These are phyloP conservation scores for Tenebrio molitor DNA, from an alignment of 1,140 invertebrate species.

Conservation along the genomic window DNA sequence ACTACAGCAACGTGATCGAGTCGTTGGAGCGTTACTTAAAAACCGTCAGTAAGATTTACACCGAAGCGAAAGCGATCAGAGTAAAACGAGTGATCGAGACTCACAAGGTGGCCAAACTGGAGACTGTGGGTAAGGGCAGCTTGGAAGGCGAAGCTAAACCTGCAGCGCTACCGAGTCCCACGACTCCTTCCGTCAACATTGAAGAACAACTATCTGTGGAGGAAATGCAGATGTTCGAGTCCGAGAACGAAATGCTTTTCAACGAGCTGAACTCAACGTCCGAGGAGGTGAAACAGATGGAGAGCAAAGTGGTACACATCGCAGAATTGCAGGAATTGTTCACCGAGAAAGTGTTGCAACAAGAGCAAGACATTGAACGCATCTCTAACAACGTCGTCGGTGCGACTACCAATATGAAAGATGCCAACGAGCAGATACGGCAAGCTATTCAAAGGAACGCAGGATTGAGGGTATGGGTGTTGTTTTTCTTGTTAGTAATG, in stretches of 20 bases:
- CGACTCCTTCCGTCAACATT: slow-evolving; percentile 59
- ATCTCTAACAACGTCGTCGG: slow-evolving; percentile 90
- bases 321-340: slow-evolving; percentile 97
- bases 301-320: slow-evolving; percentile 95
- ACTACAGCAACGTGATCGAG: slow-evolving; percentile 80
- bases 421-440: slow-evolving; percentile 96
- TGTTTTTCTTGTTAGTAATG: slow-evolving; percentile 96
- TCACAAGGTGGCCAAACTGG: slow-evolving; percentile 81
- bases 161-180: slow-evolving; percentile 45
- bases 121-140: slow-evolving; percentile 14
- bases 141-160: slow-evolving; percentile 16
- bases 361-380: slow-evolving; percentile 93
- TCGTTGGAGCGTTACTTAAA: slow-evolving; percentile 87
- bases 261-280: slow-evolving; percentile 88
- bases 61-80: slow-evolving; percentile 88
- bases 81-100: slow-evolving; percentile 87
- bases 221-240: slow-evolving; percentile 92
- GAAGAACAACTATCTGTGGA: slow-evolving; percentile 70
- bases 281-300: slow-evolving; percentile 83
- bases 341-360: slow-evolving; percentile 95
- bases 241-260: slow-evolving; percentile 85
- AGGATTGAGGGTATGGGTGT: slow-evolving; percentile 91
- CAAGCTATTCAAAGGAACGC: slow-evolving; percentile 97
- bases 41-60: slow-evolving; percentile 88
- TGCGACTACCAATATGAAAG: slow-evolving; percentile 94